phyloP scores from a whole-genome alignment of 2,797 vertebrate genomes.

The Sphenopsis melanotis region DNA sequence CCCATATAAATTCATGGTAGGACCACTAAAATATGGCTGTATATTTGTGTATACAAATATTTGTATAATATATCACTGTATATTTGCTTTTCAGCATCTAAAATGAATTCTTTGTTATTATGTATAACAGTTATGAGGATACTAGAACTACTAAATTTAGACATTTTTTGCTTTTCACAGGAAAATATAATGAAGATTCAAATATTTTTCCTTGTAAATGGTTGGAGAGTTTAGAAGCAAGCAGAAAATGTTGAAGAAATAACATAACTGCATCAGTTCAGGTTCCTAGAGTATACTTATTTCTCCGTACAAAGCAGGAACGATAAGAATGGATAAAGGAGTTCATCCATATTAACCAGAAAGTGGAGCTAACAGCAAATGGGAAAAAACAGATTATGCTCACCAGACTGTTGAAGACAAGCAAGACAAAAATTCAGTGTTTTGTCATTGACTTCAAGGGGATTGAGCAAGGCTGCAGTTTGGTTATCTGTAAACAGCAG shows the following conservation, averaged over 20 bases:
- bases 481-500: background rate
- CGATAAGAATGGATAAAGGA: background rate
- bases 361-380: background rate
- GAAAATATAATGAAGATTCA: background rate
- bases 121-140: background rate
- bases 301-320: background rate
- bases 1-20: background rate
- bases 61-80: background rate
- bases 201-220: background rate
- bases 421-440: background rate
- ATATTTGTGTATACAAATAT: background rate
- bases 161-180: background rate
- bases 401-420: background rate
- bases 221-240: background rate
- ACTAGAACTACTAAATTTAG: background rate
- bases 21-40: background rate
- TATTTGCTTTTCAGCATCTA: background rate
- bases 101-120: background rate
- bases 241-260: background rate
- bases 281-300: background rate
- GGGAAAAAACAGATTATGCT: background rate
- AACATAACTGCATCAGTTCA: background rate
- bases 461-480: background rate
- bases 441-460: background rate
- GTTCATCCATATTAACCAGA: background rate